Evolutionary conservation across 2,113 vertebrate species (phyloP).

Genomic region (Aramus guarauna): DNA sequence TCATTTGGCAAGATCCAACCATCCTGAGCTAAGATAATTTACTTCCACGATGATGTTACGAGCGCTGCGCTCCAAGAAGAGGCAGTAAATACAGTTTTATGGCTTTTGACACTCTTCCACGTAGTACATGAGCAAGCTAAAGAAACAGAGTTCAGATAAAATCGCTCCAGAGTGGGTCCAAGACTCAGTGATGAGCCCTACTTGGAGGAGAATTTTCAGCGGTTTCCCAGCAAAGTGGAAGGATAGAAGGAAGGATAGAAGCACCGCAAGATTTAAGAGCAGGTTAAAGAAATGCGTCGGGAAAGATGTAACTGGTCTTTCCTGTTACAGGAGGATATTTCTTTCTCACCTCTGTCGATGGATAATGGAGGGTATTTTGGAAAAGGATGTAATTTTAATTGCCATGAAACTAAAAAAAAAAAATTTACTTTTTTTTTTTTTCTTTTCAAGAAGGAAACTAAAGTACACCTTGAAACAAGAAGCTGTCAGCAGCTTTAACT

Average conservation of each 20-base stretch:
- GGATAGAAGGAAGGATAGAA: not conserved
- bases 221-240: not conserved
- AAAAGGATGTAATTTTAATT: not conserved
- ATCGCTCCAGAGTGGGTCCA: not conserved
- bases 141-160: not conserved
- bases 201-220: not conserved
- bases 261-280: not conserved
- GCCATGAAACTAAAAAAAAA: not conserved
- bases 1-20: not conserved
- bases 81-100: conserved; percentile 17
- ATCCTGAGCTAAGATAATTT: not conserved
- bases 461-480: not conserved
- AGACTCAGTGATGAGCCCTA: fast-evolving
- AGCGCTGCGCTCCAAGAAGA: not conserved
- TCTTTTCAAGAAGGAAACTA: not conserved
- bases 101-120: not conserved
- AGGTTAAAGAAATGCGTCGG: not conserved
- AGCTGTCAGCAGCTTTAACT: not conserved
- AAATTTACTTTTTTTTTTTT: too few species aligned
- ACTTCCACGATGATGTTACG: not conserved
- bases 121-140: not conserved
- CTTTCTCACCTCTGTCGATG: not conserved
- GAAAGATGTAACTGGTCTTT: not conserved
- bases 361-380: not conserved
- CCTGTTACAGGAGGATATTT: not conserved